phyloP scores from a whole-genome alignment of 2,797 vertebrate species.

The Halcyon chelicuti region DNA sequence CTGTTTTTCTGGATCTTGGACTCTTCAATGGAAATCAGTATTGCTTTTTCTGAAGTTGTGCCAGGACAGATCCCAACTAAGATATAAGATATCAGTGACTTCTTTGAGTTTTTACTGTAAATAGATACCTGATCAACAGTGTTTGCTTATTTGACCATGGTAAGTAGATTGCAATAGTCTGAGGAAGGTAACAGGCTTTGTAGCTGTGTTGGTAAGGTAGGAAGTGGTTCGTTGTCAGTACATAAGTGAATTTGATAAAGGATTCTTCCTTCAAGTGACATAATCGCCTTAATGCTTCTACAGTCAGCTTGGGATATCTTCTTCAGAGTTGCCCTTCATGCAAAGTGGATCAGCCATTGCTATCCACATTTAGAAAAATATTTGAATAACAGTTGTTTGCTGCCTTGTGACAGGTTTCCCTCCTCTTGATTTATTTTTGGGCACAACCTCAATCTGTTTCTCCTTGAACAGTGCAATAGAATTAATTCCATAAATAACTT shows the following conservation, averaged over 20 bases:
- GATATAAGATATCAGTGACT: neutral
- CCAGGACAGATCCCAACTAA: neutral
- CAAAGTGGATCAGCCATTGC: neutral
- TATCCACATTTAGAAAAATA: neutral
- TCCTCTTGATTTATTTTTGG: slow-evolving; percentile 53
- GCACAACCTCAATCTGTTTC: slow-evolving; percentile 41
- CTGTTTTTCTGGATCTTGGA: neutral
- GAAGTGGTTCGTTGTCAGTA: neutral
- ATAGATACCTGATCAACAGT: neutral
- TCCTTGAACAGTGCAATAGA: slow-evolving; percentile 17
- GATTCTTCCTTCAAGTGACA: slow-evolving; percentile 18
- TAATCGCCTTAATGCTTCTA: slow-evolving; percentile 1
- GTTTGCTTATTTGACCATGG: neutral
- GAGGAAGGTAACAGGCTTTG: neutral
- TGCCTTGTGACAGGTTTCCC: slow-evolving; percentile 35
- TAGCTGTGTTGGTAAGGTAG: neutral
- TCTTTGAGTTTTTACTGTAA: neutral
- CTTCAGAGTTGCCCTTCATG: neutral
- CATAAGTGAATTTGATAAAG: neutral
- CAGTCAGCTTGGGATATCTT: neutral
- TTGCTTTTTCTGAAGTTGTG: neutral
- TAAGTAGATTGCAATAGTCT: neutral
- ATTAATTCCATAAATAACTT: slow-evolving; percentile 62
- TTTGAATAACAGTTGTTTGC: slow-evolving; percentile 34
- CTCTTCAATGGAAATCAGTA: neutral